Conservation (phyloP, 23 tunicate species). For the Phallusia fumigata region DNA sequence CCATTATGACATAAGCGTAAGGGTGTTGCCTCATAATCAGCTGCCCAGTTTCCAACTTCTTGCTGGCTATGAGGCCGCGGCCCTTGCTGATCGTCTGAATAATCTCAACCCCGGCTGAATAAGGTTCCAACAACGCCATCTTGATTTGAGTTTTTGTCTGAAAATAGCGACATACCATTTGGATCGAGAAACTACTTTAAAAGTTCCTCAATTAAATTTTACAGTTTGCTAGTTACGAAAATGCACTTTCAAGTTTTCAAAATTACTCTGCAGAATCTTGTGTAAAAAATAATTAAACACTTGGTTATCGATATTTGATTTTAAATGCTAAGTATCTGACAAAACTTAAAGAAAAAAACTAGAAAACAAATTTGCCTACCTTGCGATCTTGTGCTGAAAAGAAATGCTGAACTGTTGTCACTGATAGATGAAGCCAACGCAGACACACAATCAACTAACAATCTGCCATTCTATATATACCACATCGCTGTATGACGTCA, state of each 20-base stretch:
- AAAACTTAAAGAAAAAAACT: too few relatives aligned
- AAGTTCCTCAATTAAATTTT: not conserved
- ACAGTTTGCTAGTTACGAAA: not conserved
- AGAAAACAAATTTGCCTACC: too few relatives aligned
- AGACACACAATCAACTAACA: not conserved
- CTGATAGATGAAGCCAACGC: too few relatives aligned
- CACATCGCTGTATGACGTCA: not conserved
- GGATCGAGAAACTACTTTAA: too few relatives aligned
- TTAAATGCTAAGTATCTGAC: too few relatives aligned
- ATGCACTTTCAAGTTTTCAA: not conserved
- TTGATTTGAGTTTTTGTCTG: too few relatives aligned
- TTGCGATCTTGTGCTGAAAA: too few relatives aligned
- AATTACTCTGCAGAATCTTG: too few relatives aligned
- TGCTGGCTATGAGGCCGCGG: slow-evolving; percentile 86
- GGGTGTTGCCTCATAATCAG: slow-evolving; percentile 63
- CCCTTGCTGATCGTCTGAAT: slow-evolving; percentile 71
- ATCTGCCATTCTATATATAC: slow-evolving; percentile 1
- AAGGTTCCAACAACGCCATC: not conserved
- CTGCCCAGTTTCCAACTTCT: slow-evolving; percentile 70
- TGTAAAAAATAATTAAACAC: too few relatives aligned
- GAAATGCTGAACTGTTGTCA: too few relatives aligned
- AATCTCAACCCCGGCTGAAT: slow-evolving; percentile 40
- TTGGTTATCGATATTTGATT: too few relatives aligned
- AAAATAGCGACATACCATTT: too few relatives aligned
- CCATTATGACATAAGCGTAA: slow-evolving; percentile 79